Evolutionary conservation across 2,888 invertebrate genomes (phyloP).

Genomic region (Augochlorella aurata): DNA sequence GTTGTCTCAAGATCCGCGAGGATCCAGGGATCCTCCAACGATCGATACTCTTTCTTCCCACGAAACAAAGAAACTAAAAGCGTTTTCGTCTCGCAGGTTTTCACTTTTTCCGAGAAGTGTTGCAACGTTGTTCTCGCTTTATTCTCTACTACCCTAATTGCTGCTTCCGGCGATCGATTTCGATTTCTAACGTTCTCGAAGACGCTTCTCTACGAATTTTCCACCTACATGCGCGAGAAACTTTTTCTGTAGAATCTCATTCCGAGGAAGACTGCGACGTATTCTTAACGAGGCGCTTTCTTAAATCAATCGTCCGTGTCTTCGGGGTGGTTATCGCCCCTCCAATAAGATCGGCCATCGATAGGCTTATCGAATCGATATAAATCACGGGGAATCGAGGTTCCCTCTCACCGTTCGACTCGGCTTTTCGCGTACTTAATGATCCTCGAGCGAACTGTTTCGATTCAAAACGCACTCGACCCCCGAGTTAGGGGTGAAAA

Average conservation of each 20-base stretch:
- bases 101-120: neutral
- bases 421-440: neutral
- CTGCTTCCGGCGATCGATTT: neutral
- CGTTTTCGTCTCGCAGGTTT: neutral
- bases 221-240: neutral
- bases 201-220: neutral
- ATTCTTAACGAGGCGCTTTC: slow-evolving; percentile 1
- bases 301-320: slow-evolving; percentile 32
- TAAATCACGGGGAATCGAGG: slow-evolving; percentile 24
- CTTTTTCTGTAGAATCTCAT: neutral
- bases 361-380: slow-evolving; percentile 36
- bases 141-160: neutral
- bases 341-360: slow-evolving; percentile 27
- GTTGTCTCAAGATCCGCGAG: neutral
- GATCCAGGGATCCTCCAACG: neutral
- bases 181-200: too few relatives aligned
- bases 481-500: neutral
- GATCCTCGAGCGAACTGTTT: neutral
- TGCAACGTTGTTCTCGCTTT: neutral
- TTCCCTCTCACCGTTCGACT: neutral
- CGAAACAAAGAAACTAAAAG: neutral
- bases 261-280: neutral
- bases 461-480: neutral
- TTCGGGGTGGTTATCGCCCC: slow-evolving; percentile 11
- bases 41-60: neutral